Percentiles rank a stretch among this genome's conserved stretches.
Evolutionary conservation across 1,140 invertebrate species (phyloP).

Genomic region (Adoxophyes honmai): DNA sequence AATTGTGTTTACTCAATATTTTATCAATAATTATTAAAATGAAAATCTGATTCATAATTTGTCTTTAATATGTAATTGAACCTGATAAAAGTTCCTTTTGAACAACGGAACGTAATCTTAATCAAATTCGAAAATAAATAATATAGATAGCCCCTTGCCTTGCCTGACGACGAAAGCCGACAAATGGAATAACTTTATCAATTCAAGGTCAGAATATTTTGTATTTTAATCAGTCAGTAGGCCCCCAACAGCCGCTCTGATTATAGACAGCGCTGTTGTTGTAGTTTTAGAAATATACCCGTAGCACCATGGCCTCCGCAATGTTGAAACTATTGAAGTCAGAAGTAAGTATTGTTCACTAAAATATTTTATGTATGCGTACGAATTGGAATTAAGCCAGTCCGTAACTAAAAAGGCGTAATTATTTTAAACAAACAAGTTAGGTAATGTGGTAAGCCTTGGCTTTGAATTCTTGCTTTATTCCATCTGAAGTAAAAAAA

Average conservation of each 20-base stretch:
- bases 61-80: too few relatives aligned
- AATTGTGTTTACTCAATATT: too few relatives aligned
- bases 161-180: conserved; percentile 35
- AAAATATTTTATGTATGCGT: background rate
- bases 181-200: conserved; percentile 64
- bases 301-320: conserved; percentile 44
- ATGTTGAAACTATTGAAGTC: conserved; percentile 68
- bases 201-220: conserved; percentile 67
- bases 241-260: conserved; percentile 27
- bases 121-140: conserved; percentile 26
- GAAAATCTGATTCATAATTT: too few relatives aligned
- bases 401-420: too few relatives aligned
- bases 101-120: conserved; percentile 26
- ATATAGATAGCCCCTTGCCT: conserved; percentile 6
- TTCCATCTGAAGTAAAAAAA: background rate
- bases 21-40: too few relatives aligned
- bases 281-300: conserved; percentile 21
- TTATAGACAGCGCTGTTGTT: conserved; percentile 6
- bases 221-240: conserved; percentile 67
- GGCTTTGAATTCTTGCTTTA: background rate
- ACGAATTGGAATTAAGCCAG: too few relatives aligned
- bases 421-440: too few relatives aligned
- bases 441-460: background rate
- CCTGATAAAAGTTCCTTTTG: too few relatives aligned
- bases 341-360: conserved; percentile 50